Evolutionary conservation across 2,797 vertebrate genomes (phyloP), one percentile per base, ranked within the genome.

Genomic region (Masticophis lateralis): DNA sequence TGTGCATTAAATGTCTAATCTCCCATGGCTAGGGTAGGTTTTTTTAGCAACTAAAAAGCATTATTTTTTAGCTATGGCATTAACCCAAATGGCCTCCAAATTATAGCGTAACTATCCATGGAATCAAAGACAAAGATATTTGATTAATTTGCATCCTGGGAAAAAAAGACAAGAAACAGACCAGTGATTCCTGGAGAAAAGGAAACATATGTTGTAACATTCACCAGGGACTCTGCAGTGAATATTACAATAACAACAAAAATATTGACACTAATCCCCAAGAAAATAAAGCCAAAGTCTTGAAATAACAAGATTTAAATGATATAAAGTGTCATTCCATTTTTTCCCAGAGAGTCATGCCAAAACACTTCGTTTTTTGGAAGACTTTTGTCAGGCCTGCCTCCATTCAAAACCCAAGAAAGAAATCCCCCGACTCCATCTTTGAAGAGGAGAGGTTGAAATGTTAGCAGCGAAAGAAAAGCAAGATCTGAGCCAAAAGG

Each of bases 251-350:
- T 20, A 79, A 18, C 11, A 91, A 56, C 90, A 93, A 25, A 88
- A 90, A 57, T 93, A 51, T 3, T 94, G 13, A 25, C 74, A 55
- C 22, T 93, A 86, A 93, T 91, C 63, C 66, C 47, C 86, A 90
- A 57, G 63, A 94, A 74, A 92, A 13, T 59, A 91, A 94, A 95
- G 55, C 6, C 66, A 88, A 93, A 69, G 0, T 18, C 43, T 86
- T 56, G 56, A 59, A 92, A 43, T 14, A 18, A 25, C 89, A 37
- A 22, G 57, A 93, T 18, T 91, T 92, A 11, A 59, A 87, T 93
- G 60, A 92, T 93, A 95, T n/a, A 87, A 47, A 0, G 20, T 6
- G 22, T n/a, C 12, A 32, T 51, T 89, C 86, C 94, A 59, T 8
- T 90, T 94, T 51, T 7, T 74, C 57, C 93, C 92, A 59, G 91